Base-by-base conservation (phyloP, 2,888 invertebrate genomes). In the Cataglyphis albicans region DNA sequence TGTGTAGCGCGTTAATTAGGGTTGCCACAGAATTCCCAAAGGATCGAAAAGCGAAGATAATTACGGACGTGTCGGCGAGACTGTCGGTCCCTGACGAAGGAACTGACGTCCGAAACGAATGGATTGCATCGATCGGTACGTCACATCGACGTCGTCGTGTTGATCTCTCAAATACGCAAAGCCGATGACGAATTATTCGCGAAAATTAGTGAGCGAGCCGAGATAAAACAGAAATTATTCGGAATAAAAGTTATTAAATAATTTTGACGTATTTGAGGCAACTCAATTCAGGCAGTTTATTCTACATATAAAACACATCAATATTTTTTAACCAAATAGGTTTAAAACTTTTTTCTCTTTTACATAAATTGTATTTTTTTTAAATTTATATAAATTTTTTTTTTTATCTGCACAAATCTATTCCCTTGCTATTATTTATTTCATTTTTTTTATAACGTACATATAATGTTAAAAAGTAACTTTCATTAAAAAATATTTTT, bases 31-130 rank as follows among this genome's bases (percentile, higher is more conserved):
- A 84, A 59, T 68, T 87, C 89, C 85, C 87, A 82, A 88, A 88
- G 90, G 89, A 87, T 83, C 59, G 87, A 80, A 81, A 90, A 87
- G 83, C 87, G 87, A 84, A 83, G 89, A 89, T 89, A 89, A 89
- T 89, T 87, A 90, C 87, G 83, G 78, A 89, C 87, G 85, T 87
- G 89, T 89, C 90, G 87, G 90, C 89, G 89, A 87, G 85, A 88
- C 88, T 86, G 88, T 88, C 90, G 90, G 73, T 76, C 85, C 81
- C 82, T 85, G 88, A 88, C 87, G 89, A 89, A 89, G 89, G 87
- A 89, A 86, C 74, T 89, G 88, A 90, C 90, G 84, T 85, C 85
- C 83, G 81, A 87, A 89, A 88, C 87, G 87, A 86, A 86, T 89
- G 90, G 87, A 90, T 89, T 82, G 84, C 82, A 85, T 84, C 89